These are phyloP conservation scores for Aphis craccivora DNA, from an alignment of 1,140 invertebrate species.

Conservation along the genomic window DNA sequence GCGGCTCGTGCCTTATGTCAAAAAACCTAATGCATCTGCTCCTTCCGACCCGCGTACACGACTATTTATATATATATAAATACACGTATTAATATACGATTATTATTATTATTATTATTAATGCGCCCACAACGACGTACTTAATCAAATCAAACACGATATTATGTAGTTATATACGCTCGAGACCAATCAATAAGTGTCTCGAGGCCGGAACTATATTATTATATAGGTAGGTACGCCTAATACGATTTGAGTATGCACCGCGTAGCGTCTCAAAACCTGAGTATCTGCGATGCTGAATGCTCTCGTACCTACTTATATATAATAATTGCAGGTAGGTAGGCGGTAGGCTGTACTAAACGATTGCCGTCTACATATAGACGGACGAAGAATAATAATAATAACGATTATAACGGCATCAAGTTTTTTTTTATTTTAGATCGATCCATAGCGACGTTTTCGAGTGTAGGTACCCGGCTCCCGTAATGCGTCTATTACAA, in stretches of 20 bases:
- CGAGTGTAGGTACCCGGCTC: neutral
- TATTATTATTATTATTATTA: neutral
- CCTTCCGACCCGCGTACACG: conserved; percentile 35
- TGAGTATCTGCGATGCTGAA: too few relatives aligned
- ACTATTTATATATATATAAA: neutral
- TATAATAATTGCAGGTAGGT: too few relatives aligned
- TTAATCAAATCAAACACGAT: conserved; percentile 43
- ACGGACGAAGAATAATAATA: too few relatives aligned
- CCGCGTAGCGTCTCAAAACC: too few relatives aligned
- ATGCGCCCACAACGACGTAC: conserved; percentile 13
- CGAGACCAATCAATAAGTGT: conserved; percentile 41
- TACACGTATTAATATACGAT: neutral
- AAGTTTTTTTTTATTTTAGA: conserved; percentile 12
- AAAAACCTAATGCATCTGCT: conserved; percentile 57
- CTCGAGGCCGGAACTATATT: conserved; percentile 23
- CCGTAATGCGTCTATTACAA: neutral
- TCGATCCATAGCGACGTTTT: neutral
- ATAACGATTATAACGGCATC: neutral
- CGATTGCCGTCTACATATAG: neutral
- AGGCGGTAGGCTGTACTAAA: neutral
- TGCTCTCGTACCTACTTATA: too few relatives aligned
- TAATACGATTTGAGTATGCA: neutral
- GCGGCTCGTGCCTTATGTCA: conserved; percentile 58
- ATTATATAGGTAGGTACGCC: neutral
- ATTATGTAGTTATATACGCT: neutral